A percentile compares a stretch with the other conserved stretches of the same genome.
Conservation (phyloP, 2,113 vertebrate species). For the Spermophilus dauricus region DNA sequence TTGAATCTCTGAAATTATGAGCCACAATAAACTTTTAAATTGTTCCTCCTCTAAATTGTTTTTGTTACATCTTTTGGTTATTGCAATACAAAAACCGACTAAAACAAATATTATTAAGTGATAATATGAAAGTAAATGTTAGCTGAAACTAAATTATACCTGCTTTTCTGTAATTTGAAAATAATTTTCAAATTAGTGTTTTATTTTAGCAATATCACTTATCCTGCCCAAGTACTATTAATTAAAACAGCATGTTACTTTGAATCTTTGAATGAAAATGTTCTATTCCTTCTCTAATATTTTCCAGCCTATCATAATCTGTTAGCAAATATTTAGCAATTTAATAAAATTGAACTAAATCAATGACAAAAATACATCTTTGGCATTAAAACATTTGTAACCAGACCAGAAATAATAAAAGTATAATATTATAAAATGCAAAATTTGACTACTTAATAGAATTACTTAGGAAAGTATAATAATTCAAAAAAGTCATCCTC, state of each 20-base stretch:
- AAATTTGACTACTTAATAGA: background rate
- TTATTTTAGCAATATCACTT: constrained; percentile 5
- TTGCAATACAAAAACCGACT: too few relatives aligned
- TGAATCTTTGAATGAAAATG: background rate
- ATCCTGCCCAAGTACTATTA: background rate
- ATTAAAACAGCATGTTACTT: constrained; percentile 14
- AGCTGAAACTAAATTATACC: background rate
- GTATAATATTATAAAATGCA: background rate
- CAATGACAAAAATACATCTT: background rate
- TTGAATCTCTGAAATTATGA: too few relatives aligned
- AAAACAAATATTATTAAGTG: background rate
- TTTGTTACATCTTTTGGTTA: too few relatives aligned
- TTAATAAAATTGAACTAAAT: background rate
- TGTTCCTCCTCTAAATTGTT: too few relatives aligned
- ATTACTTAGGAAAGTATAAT: constrained; percentile 11
- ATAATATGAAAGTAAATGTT: background rate
- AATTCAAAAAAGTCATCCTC: background rate
- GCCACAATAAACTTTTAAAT: too few relatives aligned
- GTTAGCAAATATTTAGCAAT: background rate
- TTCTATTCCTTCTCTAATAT: background rate
- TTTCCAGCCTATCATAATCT: background rate
- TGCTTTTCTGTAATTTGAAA: background rate
- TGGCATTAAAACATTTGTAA: constrained; percentile 19
- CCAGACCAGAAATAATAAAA: background rate
- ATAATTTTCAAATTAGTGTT: constrained; percentile 20